Evolutionary conservation across 2,888 invertebrate genomes (phyloP), one percentile per base, ranked within the genome.

Genomic region (Drosophila merina): DNA sequence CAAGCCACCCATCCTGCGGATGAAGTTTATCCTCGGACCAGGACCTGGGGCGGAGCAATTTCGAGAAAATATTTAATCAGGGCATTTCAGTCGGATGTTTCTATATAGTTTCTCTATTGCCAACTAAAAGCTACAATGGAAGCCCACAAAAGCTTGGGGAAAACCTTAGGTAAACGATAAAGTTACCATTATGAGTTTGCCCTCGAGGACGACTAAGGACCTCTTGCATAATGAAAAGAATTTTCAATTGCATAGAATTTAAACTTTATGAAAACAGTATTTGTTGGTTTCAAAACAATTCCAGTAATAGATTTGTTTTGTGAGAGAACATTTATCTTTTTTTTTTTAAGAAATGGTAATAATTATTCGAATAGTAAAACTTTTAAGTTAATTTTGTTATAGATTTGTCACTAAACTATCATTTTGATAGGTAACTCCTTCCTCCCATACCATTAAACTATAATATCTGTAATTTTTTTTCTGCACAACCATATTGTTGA

Each of bases 1-100:
- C 49, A 4, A 12, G 10, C 36, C 14, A 10, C n/a, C 52, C 30
- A 54, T 57, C n/a, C 49, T 54, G 56, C 50, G 49, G 52, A 66
- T 25, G 52, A 75, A 79, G 76, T 80, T 85, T 60, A 57, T 73
- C 70, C 64, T 28, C 48, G 67, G 52, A 75, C 62, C 72, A 72
- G 33, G 44, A 75, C 62, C 72, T 74, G 33, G 44, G 52, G 56
- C 51, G 38, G 51, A 58, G 49, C 57, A 48, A 55, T 45, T 68
- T 50, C 31, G 12, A 28, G 30, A 40, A 67, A 64, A 70, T 57
- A 67, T 77, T 74, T 57, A 26, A 30, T 59, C 36, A 57, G 33
- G 57, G 38, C 31, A 52, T 28, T 51, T 38, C 30, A 60, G 25
- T 51, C 12, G 26, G 30, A 44, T 5, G 50, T 52, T 57, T 64